These are phyloP conservation scores for Osmoderma eremita DNA, from an alignment of 2,888 invertebrate genomes.

Conservation along the genomic window DNA sequence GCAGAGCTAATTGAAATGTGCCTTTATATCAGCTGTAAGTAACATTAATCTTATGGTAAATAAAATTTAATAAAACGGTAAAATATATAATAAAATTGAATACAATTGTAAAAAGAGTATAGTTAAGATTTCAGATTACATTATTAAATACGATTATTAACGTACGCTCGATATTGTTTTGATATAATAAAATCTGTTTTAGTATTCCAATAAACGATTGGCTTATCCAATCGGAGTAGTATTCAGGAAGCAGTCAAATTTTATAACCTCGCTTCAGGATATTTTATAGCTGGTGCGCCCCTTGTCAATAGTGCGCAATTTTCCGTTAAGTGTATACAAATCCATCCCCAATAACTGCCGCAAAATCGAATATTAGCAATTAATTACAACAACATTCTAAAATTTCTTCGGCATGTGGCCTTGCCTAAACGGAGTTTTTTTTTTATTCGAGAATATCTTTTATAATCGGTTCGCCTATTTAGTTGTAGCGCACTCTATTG, in stretches of 20 bases:
- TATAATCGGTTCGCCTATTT: constrained; percentile 22
- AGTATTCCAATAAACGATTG: not conserved
- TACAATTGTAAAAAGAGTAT: no score
- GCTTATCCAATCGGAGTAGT: not conserved
- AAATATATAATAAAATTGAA: no score
- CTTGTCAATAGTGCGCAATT: not conserved
- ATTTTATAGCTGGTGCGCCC: not conserved
- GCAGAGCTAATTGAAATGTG: no score
- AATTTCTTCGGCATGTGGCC: not conserved
- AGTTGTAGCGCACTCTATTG: constrained; percentile 20
- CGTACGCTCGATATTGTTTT: no score
- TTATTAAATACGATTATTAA: no score
- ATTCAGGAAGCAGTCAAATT: not conserved
- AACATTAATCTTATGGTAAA: no score
- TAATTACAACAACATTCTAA: not conserved
- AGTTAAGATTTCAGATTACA: no score
- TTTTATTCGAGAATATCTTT: constrained; percentile 20
- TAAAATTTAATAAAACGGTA: no score
- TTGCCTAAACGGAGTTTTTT: not conserved
- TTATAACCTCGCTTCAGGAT: not conserved
- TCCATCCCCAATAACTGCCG: not conserved
- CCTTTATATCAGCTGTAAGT: no score
- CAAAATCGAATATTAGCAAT: not conserved
- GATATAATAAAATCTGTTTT: no score
- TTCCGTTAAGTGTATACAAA: not conserved